phyloP scores from a whole-genome alignment of 2,113 vertebrate species.

The Sylvietta virens region DNA sequence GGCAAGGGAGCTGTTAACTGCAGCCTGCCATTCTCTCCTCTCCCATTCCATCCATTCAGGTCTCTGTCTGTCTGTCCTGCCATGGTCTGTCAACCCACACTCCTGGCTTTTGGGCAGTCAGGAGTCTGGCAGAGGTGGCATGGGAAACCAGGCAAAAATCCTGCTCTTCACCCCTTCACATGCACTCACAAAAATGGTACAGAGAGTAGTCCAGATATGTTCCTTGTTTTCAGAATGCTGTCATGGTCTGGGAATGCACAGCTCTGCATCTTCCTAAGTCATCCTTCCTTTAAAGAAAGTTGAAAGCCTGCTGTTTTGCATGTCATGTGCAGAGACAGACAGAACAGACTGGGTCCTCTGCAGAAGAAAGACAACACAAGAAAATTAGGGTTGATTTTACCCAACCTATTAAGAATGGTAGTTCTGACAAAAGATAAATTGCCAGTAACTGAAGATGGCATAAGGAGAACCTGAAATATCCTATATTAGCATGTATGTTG shows the following conservation, averaged over 20 bases:
- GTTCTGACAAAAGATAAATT: neutral
- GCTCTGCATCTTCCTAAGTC: neutral
- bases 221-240: neutral
- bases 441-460: neutral
- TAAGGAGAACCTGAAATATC: neutral
- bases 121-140: neutral
- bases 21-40: neutral
- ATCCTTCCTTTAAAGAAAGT: neutral
- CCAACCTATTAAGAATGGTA: neutral
- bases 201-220: neutral
- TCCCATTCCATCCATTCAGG: neutral
- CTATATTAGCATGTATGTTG: neutral
- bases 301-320: neutral
- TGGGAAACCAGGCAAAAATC: neutral
- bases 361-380: neutral
- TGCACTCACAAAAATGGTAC: rapidly evolving
- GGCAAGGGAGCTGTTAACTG: neutral
- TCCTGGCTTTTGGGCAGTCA: neutral
- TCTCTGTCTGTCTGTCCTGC: neutral
- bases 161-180: neutral
- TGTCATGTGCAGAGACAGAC: neutral
- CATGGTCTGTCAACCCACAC: rapidly evolving
- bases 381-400: neutral
- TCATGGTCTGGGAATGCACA: neutral
- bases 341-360: neutral